phyloP scores from a whole-genome alignment of 2,888 invertebrate genomes.

The Tipula helvola region DNA sequence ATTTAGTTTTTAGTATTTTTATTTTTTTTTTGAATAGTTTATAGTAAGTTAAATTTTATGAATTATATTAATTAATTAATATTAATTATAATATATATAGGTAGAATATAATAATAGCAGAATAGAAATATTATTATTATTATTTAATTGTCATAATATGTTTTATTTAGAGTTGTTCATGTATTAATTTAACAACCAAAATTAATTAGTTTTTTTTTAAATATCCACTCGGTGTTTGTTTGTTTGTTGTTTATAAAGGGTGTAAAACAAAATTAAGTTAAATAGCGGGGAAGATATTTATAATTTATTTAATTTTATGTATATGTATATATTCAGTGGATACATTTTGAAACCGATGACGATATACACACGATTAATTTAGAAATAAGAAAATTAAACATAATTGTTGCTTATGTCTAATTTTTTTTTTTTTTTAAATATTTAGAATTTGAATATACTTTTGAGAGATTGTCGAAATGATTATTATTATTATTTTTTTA shows the following conservation, averaged over 20 bases:
- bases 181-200: not conserved
- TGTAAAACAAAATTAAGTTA: not conserved
- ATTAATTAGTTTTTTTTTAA: not conserved
- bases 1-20: not conserved
- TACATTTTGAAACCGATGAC: not conserved
- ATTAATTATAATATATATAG: not conserved
- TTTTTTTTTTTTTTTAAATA: not conserved
- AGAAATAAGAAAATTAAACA: not conserved
- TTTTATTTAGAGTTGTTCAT: not conserved
- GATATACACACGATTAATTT: not conserved
- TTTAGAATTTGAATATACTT: slow-evolving; percentile 4
- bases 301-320: not conserved
- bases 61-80: not conserved
- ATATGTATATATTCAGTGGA: not conserved
- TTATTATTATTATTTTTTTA: not conserved
- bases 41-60: not conserved
- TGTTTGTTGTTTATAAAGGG: not conserved
- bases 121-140: slow-evolving; percentile 4
- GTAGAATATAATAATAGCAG: not conserved
- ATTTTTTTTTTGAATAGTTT: not conserved
- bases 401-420: not conserved
- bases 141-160: not conserved
- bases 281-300: not conserved
- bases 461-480: not conserved
- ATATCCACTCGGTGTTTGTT: not conserved